Evolutionary conservation across 2,797 vertebrate species (phyloP), one percentile per base, ranked within the genome.

Genomic region (Thripadectes ignobilis): DNA sequence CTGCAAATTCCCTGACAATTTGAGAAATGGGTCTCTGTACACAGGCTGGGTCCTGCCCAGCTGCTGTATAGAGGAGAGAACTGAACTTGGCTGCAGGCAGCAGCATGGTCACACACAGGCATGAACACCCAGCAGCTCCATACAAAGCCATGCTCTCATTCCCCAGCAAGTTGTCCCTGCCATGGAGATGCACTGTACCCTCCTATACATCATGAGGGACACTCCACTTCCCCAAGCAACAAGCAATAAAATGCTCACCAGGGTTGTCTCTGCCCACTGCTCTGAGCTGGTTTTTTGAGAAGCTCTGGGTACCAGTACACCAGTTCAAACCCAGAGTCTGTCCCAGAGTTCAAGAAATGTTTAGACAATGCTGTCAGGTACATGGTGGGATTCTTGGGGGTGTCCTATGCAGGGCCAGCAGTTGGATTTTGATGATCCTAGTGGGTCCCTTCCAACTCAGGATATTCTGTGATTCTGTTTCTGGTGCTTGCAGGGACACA

Each of bases 71-170:
- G 57, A 55, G 39, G 7, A 51, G 38, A 34, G 76, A 75, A 66
- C 15, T 24, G 75, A 63, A 7, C 14, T 4, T 10, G 14, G 61
- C 74, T 65, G 79, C 41, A 49, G 52, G 59, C 5, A 0, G 68
- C 72, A 74, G 48, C 36, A n/a, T 62, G 68, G 67, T 14, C 65
- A 48, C 10, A 58, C 22, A 10, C 29, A 39, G 52, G 30, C 2
- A 0, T 0, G 27, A 46, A 8, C 17, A 11, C 2, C 2, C 15
- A 7, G 73, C 41, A 88, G 75, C 23, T 81, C 75, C 4, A 0
- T 4, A 10, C 2, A n/a, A 23, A 58, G 34, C 43, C 2, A 0
- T 9, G 34, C 10, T 69, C 38, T n/a, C 19, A 17, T 8, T 21
- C 27, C 48, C n/a, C 43, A 27, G 20, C 66, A 52, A 75, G 32